Evolutionary conservation across 2,888 invertebrate genomes (phyloP).

Genomic region (Sarcophaga subvicina): DNA sequence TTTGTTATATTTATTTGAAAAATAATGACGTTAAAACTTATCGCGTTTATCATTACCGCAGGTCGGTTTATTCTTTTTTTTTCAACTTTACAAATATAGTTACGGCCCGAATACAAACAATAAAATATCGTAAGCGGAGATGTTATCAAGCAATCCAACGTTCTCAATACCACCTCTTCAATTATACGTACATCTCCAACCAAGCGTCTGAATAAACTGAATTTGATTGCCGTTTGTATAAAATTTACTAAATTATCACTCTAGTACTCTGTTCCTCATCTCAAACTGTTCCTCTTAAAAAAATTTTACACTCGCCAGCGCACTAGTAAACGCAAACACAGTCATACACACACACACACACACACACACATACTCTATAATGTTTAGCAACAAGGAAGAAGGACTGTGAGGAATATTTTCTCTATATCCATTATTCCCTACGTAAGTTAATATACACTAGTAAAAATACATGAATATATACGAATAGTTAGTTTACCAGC

Average conservation of each 20-base stretch:
- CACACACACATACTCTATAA: background rate
- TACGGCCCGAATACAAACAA: constrained; percentile 62
- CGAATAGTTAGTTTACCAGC: too few species aligned
- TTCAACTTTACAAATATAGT: constrained; percentile 59
- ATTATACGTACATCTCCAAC: constrained; percentile 16
- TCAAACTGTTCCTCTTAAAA: constrained; percentile 45
- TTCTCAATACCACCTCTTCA: background rate
- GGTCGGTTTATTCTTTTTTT: constrained; percentile 60
- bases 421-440: constrained; percentile 9
- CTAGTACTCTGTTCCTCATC: constrained; percentile 31
- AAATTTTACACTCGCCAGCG: constrained; percentile 1
- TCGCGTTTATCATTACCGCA: constrained; percentile 67
- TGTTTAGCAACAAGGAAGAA: constrained; percentile 18
- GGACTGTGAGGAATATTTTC: background rate
- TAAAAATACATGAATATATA: too few species aligned
- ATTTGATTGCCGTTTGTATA: constrained; percentile 24
- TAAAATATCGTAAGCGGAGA: constrained; percentile 43
- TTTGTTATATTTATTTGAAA: constrained; percentile 38
- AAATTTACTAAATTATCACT: constrained; percentile 15
- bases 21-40: constrained; percentile 56
- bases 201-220: constrained; percentile 61
- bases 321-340: background rate
- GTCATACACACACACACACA: background rate
- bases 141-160: background rate
- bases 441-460: too few species aligned